These are phyloP conservation scores for Epinotia ramella DNA, from an alignment of 2,888 invertebrate genomes.

Conservation along the genomic window DNA sequence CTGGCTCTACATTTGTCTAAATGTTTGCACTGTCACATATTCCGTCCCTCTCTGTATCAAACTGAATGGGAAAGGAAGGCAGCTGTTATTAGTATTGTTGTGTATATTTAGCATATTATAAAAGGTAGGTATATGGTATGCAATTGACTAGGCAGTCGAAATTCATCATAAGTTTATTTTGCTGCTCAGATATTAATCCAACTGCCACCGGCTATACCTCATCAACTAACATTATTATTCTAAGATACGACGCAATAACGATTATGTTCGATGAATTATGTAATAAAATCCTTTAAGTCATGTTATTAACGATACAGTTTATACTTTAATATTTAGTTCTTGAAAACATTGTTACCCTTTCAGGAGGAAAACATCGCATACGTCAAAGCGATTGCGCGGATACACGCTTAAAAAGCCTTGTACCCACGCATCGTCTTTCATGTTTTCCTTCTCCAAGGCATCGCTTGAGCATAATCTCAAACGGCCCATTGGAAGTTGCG, in stretches of 20 bases:
- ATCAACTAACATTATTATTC: constrained; percentile 44
- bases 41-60: constrained; percentile 16
- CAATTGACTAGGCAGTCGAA: too few species aligned
- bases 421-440: constrained; percentile 73
- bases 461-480: constrained; percentile 64
- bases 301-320: constrained; percentile 36
- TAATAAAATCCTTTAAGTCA: constrained; percentile 36
- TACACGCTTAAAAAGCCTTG: constrained; percentile 66
- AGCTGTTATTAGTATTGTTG: constrained; percentile 11
- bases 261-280: constrained; percentile 41
- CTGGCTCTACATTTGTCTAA: constrained; percentile 38
- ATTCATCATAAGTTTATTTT: too few species aligned
- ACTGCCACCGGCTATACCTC: constrained; percentile 55
- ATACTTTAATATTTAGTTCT: constrained; percentile 56
- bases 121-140: constrained; percentile 66
- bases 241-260: constrained; percentile 45
- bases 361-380: constrained; percentile 73
- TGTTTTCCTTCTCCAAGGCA: constrained; percentile 76
- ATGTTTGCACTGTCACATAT: constrained; percentile 36
- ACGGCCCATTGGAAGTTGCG: constrained; percentile 82
- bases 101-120: constrained; percentile 27
- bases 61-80: constrained; percentile 12
- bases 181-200: too few species aligned
- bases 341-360: constrained; percentile 74
- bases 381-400: constrained; percentile 69